A percentile compares a stretch with the other conserved stretches of the same genome.
These are phyloP conservation scores for Xestia xanthographa DNA, from an alignment of 2,888 invertebrate genomes.

Conservation along the genomic window DNA sequence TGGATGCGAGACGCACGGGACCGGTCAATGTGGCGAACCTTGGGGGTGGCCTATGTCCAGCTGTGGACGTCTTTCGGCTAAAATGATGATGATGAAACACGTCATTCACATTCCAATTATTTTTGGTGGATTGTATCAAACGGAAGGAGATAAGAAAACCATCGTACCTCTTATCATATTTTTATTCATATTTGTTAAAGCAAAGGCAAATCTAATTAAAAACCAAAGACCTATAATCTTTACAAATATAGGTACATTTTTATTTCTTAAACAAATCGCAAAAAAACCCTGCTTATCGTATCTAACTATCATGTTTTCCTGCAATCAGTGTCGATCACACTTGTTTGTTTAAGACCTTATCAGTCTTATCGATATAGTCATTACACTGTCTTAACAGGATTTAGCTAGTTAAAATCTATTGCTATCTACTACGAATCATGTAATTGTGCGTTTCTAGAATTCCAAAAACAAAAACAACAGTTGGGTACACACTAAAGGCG, in stretches of 20 bases:
- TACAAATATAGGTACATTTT: neutral
- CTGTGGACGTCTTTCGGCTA: too few species aligned
- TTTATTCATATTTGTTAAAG: neutral
- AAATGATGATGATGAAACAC: too few species aligned
- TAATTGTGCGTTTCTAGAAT: neutral
- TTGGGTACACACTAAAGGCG: neutral
- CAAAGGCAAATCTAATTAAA: neutral
- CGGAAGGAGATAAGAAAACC: conserved; percentile 2
- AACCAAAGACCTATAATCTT: neutral
- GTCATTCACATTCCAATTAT: too few species aligned
- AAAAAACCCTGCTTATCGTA: conserved; percentile 3
- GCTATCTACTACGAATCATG: neutral
- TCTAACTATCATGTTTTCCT: neutral
- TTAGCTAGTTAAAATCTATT: conserved; percentile 13
- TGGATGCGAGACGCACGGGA: too few species aligned
- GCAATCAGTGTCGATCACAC: conserved; percentile 18
- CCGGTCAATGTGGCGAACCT: too few species aligned
- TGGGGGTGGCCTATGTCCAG: too few species aligned
- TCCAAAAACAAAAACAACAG: neutral
- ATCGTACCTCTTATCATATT: neutral
- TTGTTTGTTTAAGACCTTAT: conserved; percentile 23
- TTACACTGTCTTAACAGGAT: conserved; percentile 9
- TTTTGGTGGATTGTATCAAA: neutral
- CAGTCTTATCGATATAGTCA: conserved; percentile 18
- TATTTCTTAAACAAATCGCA: neutral